phyloP scores from a whole-genome alignment of 2,797 vertebrate genomes.

The Sphenodon punctatus region DNA sequence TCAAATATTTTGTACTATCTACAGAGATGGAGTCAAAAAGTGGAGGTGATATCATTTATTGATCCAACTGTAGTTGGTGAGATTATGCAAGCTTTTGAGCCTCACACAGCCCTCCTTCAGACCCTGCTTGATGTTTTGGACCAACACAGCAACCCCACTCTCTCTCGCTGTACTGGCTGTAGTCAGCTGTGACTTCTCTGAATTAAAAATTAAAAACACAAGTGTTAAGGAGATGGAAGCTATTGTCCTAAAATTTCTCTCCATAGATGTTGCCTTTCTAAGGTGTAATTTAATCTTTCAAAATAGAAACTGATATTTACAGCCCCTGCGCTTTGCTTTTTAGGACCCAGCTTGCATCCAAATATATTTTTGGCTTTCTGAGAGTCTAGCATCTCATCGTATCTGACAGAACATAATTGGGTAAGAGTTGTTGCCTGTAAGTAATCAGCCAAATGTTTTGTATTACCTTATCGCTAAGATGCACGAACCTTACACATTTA shows the following conservation, averaged over 20 bases:
- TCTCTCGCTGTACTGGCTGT: too few relatives aligned
- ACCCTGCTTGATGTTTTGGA: too few relatives aligned
- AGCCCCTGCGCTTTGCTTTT: constrained; percentile 48
- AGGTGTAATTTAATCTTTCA: constrained; percentile 14
- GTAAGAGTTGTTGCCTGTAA: constrained; percentile 21
- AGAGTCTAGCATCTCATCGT: constrained; percentile 7
- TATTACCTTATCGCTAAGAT: neutral
- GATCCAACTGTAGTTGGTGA: too few relatives aligned
- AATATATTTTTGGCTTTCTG: constrained; percentile 21
- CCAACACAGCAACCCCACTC: too few relatives aligned
- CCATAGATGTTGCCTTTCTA: constrained; percentile 20
- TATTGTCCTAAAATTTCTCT: too few relatives aligned
- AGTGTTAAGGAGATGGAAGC: constrained; percentile 8
- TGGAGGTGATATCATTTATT: too few relatives aligned
- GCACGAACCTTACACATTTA: neutral
- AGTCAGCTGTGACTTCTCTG: too few relatives aligned
- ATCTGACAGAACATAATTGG: constrained; percentile 12
- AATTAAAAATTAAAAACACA: constrained; percentile 21
- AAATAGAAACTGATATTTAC: constrained; percentile 20
- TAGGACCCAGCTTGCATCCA: constrained; percentile 9
- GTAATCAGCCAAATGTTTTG: constrained; percentile 21
- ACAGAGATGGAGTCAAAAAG: too few relatives aligned
- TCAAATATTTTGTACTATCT: too few relatives aligned
- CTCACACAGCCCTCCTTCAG: too few relatives aligned
- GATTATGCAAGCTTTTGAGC: too few relatives aligned